Evolutionary conservation across 2,113 vertebrate species (phyloP), one percentile per base, ranked within the genome.

Genomic region (Eolophus roseicapilla): DNA sequence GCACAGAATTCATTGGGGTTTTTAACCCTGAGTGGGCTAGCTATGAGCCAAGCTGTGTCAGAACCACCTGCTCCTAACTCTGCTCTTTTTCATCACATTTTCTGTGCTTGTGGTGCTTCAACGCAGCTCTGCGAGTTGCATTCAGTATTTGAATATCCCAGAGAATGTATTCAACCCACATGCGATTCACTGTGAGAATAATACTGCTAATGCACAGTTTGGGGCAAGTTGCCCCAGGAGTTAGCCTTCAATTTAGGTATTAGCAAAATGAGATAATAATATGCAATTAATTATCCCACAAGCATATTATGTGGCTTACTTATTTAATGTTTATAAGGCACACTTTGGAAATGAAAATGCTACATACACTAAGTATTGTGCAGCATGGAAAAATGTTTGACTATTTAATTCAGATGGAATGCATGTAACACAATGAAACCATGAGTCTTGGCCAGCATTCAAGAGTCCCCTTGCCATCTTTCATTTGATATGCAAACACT

Each of bases 401-500:
- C 63, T 96, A 37, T 64, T 93, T 95, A 93, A 96, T 92, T 82
- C 80, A 53, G 44, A 92, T 76, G 92, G 92, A 96, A 97, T 93
- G 86, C 74, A 82, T 82, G 92, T 95, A 93, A 84, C 71, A 95
- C 68, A 93, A 93, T 49, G 90, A 96, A 96, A 86, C 52, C 88
- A 73, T 69, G 74, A 82, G 23, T 59, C 49, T 89, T 94, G 92
- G 95, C 83, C 62, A 87, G 53, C 31, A 21, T 29, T 47, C 80
- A 57, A 93, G 53, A 74, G 39, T 16, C 33, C 44, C 29, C 71
- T 92, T 96, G 88, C 88, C 83, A 95, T 95, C 88, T 84, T 95
- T 88, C 70, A 95, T 82, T 94, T 94, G 90, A 94, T 94, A 94
- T 79, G 86, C 92, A 96, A 96, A 88, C 92, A 92, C 86, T 84